These are phyloP conservation scores for Protaetia brevitarsis DNA, from an alignment of 1,140 invertebrate species.

Conservation along the genomic window DNA sequence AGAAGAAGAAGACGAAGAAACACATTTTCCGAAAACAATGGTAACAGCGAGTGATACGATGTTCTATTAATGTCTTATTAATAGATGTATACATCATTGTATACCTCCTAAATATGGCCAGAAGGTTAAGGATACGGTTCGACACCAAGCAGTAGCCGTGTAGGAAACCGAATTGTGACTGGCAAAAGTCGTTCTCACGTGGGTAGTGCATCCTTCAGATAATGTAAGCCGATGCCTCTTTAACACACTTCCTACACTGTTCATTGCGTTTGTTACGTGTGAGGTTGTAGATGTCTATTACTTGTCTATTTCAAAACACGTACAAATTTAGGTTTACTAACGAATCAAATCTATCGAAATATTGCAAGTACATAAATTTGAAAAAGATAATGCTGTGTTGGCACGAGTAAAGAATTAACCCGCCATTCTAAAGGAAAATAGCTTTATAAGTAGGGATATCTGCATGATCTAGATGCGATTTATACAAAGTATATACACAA, in stretches of 20 bases:
- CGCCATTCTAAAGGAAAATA: too few relatives aligned
- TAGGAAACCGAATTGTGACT: slow-evolving; percentile 29
- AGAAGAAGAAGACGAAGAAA: too few relatives aligned
- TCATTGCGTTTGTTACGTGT: background rate
- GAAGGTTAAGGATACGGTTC: slow-evolving; percentile 32
- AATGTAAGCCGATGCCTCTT: slow-evolving; percentile 30
- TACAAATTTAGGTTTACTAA: too few relatives aligned
- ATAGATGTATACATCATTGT: background rate
- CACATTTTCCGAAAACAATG: background rate
- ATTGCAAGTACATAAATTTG: too few relatives aligned
- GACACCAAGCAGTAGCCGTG: slow-evolving; percentile 28
- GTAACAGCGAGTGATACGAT: background rate
- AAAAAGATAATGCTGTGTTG: too few relatives aligned
- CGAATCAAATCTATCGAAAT: too few relatives aligned
- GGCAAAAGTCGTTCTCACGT: slow-evolving; percentile 30
- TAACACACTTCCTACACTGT: slow-evolving; percentile 32
- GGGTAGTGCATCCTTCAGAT: slow-evolving; percentile 27
- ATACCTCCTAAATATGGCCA: slow-evolving; percentile 31
- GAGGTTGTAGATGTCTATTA: background rate
- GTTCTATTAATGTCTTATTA: background rate
- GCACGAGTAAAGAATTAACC: too few relatives aligned
- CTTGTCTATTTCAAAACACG: background rate
- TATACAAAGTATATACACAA: too few relatives aligned
- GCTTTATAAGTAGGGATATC: too few relatives aligned
- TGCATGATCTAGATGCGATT: too few relatives aligned